Base-by-base conservation (phyloP, 2,888 invertebrate genomes). In the Parnassius apollo region DNA sequence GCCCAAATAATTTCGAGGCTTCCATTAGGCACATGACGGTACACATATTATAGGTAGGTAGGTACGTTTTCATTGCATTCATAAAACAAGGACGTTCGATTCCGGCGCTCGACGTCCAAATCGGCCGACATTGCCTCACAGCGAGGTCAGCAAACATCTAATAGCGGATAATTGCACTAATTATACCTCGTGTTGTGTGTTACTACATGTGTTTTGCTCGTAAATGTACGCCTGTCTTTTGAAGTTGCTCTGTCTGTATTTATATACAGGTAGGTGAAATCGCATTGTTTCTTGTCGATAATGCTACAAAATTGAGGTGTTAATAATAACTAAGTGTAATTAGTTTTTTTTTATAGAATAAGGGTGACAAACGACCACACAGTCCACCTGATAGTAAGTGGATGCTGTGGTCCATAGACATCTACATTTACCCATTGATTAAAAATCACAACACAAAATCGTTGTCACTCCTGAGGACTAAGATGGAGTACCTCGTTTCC, bases 101-200 rank as follows among this genome's bases (percentile, higher is more conserved):
- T 63, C 58, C 62, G 59, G 50, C 42, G 60, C 44, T 18, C 50
- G 55, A 56, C 64, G 57, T 52, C 64, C 50, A 57, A 64, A 57
- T 48, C 48, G 62, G 35, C 57, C 57, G 57, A 25, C 59, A 35
- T 13, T 53, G 60, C 49, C 55, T 52, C 57, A 57, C 46, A 10
- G 51, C 63, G 63, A 63, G 63, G 59, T 64, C 64, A 56, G 64
- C 49, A 60, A 64, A 64, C 64, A 64, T 64, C 64, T 60, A 64
- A 64, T 64, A 53, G 44, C 64, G 59, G 57, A 42, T 64, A 60
- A 64, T 64, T 64, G 57, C 64, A 49, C 56, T 64, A 64, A 64
- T 64, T 64, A 62, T 18, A 59, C 48, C 25, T 46, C 18, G 46
- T 35, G 35, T 56, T 51, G 57, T 45, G 55, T 49, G 12, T 57